Base-by-base conservation (phyloP, 2,888 invertebrate genomes). In the Acanthosoma haemorrhoidale region DNA sequence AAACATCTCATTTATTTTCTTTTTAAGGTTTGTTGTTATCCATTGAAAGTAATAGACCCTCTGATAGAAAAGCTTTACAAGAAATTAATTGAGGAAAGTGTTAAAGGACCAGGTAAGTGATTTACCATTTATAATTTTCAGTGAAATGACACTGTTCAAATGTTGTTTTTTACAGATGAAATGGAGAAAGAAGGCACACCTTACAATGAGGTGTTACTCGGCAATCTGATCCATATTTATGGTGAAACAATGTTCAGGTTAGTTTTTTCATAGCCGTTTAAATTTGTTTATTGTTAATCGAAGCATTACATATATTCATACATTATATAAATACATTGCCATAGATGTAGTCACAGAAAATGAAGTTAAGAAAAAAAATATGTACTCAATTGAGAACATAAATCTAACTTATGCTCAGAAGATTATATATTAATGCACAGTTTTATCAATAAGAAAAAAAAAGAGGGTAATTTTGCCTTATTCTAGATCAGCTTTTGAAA, bases 161-260 rank as follows among this genome's bases (percentile, higher is more conserved):
- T n/a, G n/a, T 59, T 59, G 15, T 61, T n/a, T 21, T 41, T 41
- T 29, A 1, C 11, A 64, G 64, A 38, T 41, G 41, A 39, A 15
- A 25, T 2, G 15, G 64, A 64, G 21, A 51, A 68, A 9, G 68
- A 69, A 8, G 43, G 18, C 43, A 43, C 39, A 71, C 66, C 68
- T 34, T 70, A 68, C 5, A 72, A 74, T 18, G 71, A 63, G n/a
- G 71, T 73, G 59, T 34, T 77, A n/a, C 69, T 80, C 6, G 77
- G 83, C 9, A 81, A 84, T 64, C 80, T 85, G 13, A 75, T 86
- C 59, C 79, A 81, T 73, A 78, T 90, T 18, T 80, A 91, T 70
- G 95, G 95, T 4, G 90, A 91, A 72, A 82, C 92, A 72, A 91
- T 92, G 0, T 80, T 91, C 70, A 73, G 75, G 76, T 75, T 70